These are phyloP conservation scores for Porites cylindrica DNA, from an alignment of 92 coral and sea anemone genomes.

Conservation along the genomic window DNA sequence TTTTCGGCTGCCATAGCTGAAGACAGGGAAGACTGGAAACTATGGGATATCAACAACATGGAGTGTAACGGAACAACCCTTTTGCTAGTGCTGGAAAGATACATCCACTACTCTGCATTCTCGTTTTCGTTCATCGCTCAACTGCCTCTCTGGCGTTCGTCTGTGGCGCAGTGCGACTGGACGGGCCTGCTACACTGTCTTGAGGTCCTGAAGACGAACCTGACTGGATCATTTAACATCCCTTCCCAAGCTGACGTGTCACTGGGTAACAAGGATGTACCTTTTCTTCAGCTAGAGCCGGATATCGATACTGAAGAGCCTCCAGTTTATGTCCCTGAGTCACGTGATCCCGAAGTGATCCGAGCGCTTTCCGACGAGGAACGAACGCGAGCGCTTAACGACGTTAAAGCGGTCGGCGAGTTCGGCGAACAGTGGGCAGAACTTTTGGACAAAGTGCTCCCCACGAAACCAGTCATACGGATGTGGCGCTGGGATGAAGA, in stretches of 20 bases:
- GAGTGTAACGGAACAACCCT: constrained; percentile 95
- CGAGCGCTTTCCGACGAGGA: constrained; percentile 85
- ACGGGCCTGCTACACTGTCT: constrained; percentile 86
- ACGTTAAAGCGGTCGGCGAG: constrained; percentile 59
- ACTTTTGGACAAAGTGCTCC: constrained; percentile 82
- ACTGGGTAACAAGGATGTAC: constrained; percentile 63
- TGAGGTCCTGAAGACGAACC: constrained; percentile 75
- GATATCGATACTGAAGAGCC: constrained; percentile 85
- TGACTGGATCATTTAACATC: constrained; percentile 78
- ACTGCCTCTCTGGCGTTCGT: constrained; percentile 87
- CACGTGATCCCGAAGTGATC: constrained; percentile 93
- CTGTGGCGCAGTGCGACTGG: constrained; percentile 85
- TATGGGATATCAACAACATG: constrained; percentile 53
- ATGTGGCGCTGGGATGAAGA: constrained; percentile 78
- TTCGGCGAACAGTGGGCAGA: constrained; percentile 80
- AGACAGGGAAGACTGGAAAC: constrained; percentile 19
- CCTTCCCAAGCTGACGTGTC: constrained; percentile 82
- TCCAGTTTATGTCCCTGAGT: constrained; percentile 87
- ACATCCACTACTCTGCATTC: constrained; percentile 92
- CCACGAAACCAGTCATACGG: constrained; percentile 87
- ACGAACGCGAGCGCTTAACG: constrained; percentile 75
- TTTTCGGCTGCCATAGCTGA: neutral
- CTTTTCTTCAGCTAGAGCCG: constrained; percentile 67
- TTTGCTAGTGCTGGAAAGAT: constrained; percentile 81
- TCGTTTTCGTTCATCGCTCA: constrained; percentile 91